Evolutionary conservation across 1,140 invertebrate genomes (phyloP), one percentile per base, ranked within the genome.

Genomic region (Ceratina japonica): DNA sequence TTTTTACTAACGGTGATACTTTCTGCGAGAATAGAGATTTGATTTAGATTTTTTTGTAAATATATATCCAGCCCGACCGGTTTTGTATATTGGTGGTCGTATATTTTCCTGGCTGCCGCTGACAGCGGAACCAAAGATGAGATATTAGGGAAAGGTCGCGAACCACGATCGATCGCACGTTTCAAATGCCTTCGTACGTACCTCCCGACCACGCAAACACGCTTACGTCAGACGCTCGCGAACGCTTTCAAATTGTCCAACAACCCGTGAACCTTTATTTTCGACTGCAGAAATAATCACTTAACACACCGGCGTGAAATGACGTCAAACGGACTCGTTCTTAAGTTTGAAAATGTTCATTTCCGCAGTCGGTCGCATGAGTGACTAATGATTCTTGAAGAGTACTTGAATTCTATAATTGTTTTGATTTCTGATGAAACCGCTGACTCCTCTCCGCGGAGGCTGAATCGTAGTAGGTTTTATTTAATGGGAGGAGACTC

Each of bases 101-200:
- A 31, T 58, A 44, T 44, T 44, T 58, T 37, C 27, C 7, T 61
- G 44, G 27, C 56, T 61, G 31, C 20, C 10, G 31, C 20, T 71
- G 54, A 59, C 54, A 51, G n/a, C 54, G 20, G n/a, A 56, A 69
- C 24, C 27, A 52, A 10, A 2, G 44, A 61, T 18, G 20, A 24
- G 59, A 44, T 54, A 78, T 72, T 52, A 63, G 31, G n/a, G 59
- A 79, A 79, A 79, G 76, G 76, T 79, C 76, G 58, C 70, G 76
- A 79, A 79, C 76, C 52, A 37, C 62, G 70, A 73, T 74, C 76
- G 76, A 79, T 79, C 49, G 59, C 0, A 13, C 49, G 63, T 74
- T 64, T 74, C 58, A 79, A 65, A 37, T 49, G n/a, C 56, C 62
- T 65, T 73, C 27, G 59, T 27, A 73, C 27, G 54, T 56, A 63